These are phyloP conservation scores for Tridacna gigas DNA, from an alignment of 2,888 invertebrate species.

Conservation along the genomic window DNA sequence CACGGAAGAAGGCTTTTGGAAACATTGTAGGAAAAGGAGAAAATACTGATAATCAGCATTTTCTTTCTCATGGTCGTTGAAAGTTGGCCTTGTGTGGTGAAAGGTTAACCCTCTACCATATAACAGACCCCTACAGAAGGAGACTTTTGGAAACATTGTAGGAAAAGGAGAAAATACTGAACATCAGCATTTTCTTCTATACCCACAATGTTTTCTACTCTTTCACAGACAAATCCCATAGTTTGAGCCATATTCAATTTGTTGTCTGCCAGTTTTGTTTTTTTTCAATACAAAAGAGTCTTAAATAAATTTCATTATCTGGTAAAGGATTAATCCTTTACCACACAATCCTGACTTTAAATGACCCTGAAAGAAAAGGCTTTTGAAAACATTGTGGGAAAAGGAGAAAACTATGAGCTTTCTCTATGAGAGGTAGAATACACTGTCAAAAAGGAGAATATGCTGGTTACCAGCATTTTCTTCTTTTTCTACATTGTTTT, in stretches of 20 bases:
- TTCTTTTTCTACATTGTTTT: neutral
- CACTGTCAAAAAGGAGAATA: neutral
- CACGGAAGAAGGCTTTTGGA: too few species aligned
- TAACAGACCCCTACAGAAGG: neutral
- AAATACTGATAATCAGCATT: too few species aligned
- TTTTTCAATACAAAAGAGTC: neutral
- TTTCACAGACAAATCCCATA: too few species aligned
- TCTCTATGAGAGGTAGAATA: neutral
- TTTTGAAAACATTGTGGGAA: too few species aligned
- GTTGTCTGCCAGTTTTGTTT: too few species aligned
- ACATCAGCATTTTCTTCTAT: neutral
- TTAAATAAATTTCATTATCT: neutral
- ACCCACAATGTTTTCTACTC: neutral
- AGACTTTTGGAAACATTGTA: neutral
- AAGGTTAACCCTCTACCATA: too few species aligned
- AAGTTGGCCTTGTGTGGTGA: too few species aligned
- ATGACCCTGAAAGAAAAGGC: neutral
- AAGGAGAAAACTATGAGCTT: too few species aligned
- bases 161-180: neutral
- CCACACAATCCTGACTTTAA: neutral
- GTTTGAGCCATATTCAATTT: too few species aligned
- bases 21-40: too few species aligned
- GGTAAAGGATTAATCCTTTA: neutral
- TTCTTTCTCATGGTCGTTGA: too few species aligned
- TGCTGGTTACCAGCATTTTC: neutral